Evolutionary conservation across 2,888 invertebrate species (phyloP), one percentile per base, ranked within the genome.

Genomic region (Agrochola macilenta): DNA sequence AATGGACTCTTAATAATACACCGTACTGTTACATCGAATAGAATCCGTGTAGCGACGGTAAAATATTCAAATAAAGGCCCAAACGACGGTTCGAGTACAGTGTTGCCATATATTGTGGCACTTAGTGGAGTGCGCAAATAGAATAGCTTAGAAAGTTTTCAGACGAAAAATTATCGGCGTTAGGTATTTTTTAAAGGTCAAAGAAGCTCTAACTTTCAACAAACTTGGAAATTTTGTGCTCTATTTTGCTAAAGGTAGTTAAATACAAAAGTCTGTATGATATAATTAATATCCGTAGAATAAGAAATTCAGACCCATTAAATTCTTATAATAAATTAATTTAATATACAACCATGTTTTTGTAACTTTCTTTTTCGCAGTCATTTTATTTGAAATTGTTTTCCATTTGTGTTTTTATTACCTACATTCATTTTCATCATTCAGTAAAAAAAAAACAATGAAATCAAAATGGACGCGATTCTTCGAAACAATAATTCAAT

Each of bases 11-110:
- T 77, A 82, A 83, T 78, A 74, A 68, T 60, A 61, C 61, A 26
- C 70, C 5, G 61, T 39, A 61, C 43, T 61, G 52, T 76, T 69
- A 58, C 69, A 63, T 54, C 65, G 49, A 72, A 75, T 23, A 65
- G 30, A 79, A 80, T 69, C 71, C 64, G 76, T 84, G 74, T 84
- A 70, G 72, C 69, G 12, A 61, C 79, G 12, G 17, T 65, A 83
- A 86, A 86, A 84, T 84, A 84, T 86, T 86, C 72, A 86, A 78
- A 83, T 86, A 74, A 79, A 72, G 81, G 26, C 30, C 35, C 54
- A 66, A 75, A 80, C 66, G 81, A 80, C 74, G 49, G 30, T 68
- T 58, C 61, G 60, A 58, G 57, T 39, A 74, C 60, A 63, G 74
- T 76, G 74, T 79, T 76, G 58, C 74, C 71, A 83, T 72, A 82